phyloP scores from a whole-genome alignment of 1,140 invertebrate genomes.

The Idris sp. region DNA sequence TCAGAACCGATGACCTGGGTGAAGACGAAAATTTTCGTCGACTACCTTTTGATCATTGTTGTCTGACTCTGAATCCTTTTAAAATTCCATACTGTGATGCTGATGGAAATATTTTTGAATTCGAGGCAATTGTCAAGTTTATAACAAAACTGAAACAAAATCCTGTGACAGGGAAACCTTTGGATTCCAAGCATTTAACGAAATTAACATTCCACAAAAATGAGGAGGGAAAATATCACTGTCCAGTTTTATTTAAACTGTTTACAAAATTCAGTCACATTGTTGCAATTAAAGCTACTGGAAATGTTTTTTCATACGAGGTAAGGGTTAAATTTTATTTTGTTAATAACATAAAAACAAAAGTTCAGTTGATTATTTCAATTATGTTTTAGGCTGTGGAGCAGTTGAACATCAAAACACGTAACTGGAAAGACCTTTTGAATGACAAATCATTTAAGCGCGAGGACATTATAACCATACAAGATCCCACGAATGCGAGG shows the following conservation, averaged over 20 bases:
- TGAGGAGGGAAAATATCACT: slow-evolving; percentile 91
- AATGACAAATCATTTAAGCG: slow-evolving; percentile 94
- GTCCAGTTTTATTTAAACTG: slow-evolving; percentile 95
- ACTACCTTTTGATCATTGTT: slow-evolving; percentile 96
- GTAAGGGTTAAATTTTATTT: slow-evolving; percentile 71
- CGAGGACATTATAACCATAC: slow-evolving; percentile 95
- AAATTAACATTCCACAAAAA: slow-evolving; percentile 96
- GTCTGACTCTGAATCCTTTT: slow-evolving; percentile 94
- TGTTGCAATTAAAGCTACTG: slow-evolving; percentile 92
- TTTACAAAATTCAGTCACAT: slow-evolving; percentile 98
- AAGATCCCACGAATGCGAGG: slow-evolving; percentile 92
- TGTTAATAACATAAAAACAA: no score
- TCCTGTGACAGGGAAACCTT: slow-evolving; percentile 94
- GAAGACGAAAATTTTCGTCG: slow-evolving; percentile 92
- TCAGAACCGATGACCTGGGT: slow-evolving; percentile 79
- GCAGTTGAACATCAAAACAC: slow-evolving; percentile 96
- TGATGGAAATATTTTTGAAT: slow-evolving; percentile 93
- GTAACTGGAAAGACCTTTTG: slow-evolving; percentile 96
- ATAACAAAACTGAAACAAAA: slow-evolving; percentile 96
- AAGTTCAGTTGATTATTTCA: no score
- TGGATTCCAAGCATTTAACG: slow-evolving; percentile 90
- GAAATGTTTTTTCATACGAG: slow-evolving; percentile 97
- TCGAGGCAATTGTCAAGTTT: slow-evolving; percentile 92
- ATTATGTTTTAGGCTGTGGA: slow-evolving; percentile 97
- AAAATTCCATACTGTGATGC: slow-evolving; percentile 93